A percentile compares a stretch with the other conserved stretches of the same genome.
phyloP scores from a whole-genome alignment of 1,140 invertebrate genomes.

The Ceratoteleas bidentatus region DNA sequence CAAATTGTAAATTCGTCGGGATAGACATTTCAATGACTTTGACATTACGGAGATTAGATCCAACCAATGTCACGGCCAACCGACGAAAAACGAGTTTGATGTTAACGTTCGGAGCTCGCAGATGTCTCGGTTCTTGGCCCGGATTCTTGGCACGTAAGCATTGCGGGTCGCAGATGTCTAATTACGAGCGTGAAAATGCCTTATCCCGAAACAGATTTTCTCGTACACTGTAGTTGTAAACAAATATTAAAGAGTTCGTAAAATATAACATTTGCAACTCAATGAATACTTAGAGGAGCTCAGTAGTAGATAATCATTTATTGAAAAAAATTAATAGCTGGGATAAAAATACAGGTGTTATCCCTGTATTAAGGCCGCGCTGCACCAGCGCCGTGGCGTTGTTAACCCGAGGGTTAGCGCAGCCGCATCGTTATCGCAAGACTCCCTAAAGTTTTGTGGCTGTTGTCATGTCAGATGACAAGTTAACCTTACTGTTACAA shows the following conservation, averaged over 20 bases:
- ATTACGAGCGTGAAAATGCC: slow-evolving; percentile 28
- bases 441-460: no score
- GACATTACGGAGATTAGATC: slow-evolving; percentile 12
- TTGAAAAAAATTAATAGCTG: no score
- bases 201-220: not conserved
- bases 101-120: slow-evolving; percentile 9
- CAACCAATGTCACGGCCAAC: slow-evolving; percentile 51
- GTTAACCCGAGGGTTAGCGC: no score
- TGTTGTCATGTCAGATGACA: no score
- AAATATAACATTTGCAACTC: not conserved
- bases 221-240: slow-evolving; percentile 1
- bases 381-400: no score
- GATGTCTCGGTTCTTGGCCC: slow-evolving; percentile 49
- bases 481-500: no score
- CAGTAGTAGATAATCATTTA: no score
- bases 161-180: slow-evolving; percentile 34
- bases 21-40: not conserved
- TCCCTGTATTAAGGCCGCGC: no score
- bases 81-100: slow-evolving; percentile 19
- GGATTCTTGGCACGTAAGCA: slow-evolving; percentile 48
- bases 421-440: no score
- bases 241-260: slow-evolving; percentile 2
- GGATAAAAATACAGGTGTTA: no score
- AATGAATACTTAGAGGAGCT: not conserved
- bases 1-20: not conserved